Evolutionary conservation across 2,113 vertebrate genomes (phyloP).

Genomic region (Emydura subglobosa): DNA sequence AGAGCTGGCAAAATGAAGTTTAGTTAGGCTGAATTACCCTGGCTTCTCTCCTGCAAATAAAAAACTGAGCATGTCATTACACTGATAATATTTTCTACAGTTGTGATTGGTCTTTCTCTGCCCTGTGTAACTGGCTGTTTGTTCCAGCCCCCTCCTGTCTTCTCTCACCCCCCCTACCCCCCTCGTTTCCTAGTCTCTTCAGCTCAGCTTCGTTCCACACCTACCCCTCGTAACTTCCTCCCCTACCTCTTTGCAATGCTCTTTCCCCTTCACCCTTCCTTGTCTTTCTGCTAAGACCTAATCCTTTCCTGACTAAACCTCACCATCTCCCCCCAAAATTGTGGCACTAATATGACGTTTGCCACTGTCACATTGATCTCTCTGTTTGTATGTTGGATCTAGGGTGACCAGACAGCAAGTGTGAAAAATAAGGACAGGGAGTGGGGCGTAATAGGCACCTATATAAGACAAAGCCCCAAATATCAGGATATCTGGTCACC

Average conservation of each 20-base stretch:
- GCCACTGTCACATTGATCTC: rapidly evolving
- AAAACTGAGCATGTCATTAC: background rate
- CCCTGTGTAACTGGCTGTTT: background rate
- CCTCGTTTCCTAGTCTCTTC: background rate
- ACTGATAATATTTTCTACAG: background rate
- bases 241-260: background rate
- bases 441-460: too few species aligned
- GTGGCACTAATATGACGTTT: rapidly evolving
- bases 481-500: too few species aligned
- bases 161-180: background rate
- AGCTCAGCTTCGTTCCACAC: background rate
- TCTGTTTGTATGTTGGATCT: background rate
- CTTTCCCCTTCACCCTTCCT: background rate
- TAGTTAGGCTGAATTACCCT: background rate
- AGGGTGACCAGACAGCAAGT: too few species aligned
- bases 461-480: too few species aligned
- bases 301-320: rapidly evolving
- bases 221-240: background rate
- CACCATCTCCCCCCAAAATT: background rate
- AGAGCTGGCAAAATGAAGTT: rapidly evolving
- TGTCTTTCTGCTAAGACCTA: background rate
- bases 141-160: background rate
- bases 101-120: background rate
- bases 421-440: too few species aligned
- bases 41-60: background rate